Evolutionary conservation across 2,888 invertebrate species (phyloP).

Genomic region (Timema podura): DNA sequence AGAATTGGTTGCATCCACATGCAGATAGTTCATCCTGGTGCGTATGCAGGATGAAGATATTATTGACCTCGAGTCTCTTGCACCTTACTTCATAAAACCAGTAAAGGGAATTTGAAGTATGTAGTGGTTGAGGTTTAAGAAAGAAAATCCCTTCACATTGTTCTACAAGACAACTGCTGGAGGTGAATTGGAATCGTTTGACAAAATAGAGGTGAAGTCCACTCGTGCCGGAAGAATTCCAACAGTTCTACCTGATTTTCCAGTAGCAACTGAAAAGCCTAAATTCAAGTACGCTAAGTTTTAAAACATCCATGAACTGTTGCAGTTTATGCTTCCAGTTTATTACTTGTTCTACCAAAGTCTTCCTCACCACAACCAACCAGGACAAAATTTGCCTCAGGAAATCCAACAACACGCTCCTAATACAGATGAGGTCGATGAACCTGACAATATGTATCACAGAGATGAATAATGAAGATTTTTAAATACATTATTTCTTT

Average conservation of each 20-base stretch:
- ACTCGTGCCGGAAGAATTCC: not conserved
- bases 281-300: not conserved
- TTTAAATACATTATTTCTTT: too few relatives aligned
- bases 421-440: too few relatives aligned
- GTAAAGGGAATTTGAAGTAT: not conserved
- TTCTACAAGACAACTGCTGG: not conserved
- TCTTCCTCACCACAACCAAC: not conserved
- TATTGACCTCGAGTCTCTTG: too few relatives aligned
- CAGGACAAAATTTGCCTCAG: too few relatives aligned
- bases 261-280: not conserved
- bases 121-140: not conserved
- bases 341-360: not conserved
- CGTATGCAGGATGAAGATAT: too few relatives aligned
- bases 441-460: too few relatives aligned
- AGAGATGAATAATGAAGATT: too few relatives aligned
- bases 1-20: too few relatives aligned
- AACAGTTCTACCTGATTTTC: not conserved
- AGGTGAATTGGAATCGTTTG: not conserved
- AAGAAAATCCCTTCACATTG: not conserved
- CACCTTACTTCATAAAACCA: not conserved
- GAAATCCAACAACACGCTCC: too few relatives aligned
- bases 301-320: not conserved
- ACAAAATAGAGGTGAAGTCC: not conserved
- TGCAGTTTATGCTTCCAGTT: not conserved
- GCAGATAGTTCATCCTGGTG: too few relatives aligned